phyloP scores from a whole-genome alignment of 2,113 vertebrate genomes.

The Pollimyrus isidori region DNA sequence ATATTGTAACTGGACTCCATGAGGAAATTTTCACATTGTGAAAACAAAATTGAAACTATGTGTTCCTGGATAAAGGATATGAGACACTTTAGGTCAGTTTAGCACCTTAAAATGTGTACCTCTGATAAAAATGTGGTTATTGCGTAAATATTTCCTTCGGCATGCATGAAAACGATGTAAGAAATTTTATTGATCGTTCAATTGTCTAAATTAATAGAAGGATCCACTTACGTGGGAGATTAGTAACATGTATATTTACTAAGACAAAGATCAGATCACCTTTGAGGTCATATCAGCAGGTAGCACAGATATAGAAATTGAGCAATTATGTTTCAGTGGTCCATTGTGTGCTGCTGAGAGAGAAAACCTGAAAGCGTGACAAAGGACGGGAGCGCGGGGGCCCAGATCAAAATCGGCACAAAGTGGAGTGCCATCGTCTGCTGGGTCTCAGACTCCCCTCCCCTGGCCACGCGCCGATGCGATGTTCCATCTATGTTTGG shows the following conservation, averaged over 20 bases:
- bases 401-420: not conserved
- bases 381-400: not conserved
- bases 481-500: not conserved
- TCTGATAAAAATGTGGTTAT: not conserved
- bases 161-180: not conserved
- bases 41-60: not conserved
- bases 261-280: not conserved
- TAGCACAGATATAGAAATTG: not conserved
- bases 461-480: not conserved
- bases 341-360: not conserved
- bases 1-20: not conserved
- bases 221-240: not conserved
- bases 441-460: not conserved
- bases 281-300: not conserved
- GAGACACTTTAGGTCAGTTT: not conserved
- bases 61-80: not conserved
- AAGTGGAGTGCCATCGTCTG: not conserved
- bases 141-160: not conserved
- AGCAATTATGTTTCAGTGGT: not conserved
- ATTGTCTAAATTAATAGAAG: not conserved
- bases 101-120: not conserved
- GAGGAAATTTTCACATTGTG: not conserved
- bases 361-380: not conserved
- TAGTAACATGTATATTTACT: not conserved
- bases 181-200: not conserved